Evolutionary conservation across 2,797 vertebrate genomes (phyloP).

Genomic region (Gobio occitaniae): DNA sequence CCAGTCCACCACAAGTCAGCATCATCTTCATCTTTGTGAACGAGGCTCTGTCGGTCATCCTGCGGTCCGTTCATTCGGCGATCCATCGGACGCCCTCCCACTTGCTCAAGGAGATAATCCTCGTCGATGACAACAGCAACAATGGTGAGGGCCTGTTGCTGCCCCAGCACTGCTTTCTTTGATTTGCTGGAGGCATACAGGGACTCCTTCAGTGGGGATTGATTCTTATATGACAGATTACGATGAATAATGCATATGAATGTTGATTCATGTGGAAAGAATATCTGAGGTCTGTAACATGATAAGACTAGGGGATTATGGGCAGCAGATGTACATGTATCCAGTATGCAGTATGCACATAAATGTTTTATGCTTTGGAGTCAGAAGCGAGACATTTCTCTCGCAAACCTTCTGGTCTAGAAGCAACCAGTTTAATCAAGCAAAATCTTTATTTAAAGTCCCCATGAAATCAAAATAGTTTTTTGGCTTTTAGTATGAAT

Average conservation of each 20-base stretch:
- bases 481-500: no score
- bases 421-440: not conserved
- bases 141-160: constrained; percentile 72
- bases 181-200: constrained; percentile 1
- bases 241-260: constrained; percentile 36
- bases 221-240: constrained; percentile 27
- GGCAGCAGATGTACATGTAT: constrained; percentile 13
- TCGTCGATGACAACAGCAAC: constrained; percentile 88
- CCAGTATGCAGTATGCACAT: not conserved
- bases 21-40: constrained; percentile 90
- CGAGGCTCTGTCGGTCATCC: constrained; percentile 86
- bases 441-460: not conserved
- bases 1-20: constrained; percentile 84
- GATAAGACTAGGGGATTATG: constrained; percentile 7
- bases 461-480: no score
- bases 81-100: constrained; percentile 82
- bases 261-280: constrained; percentile 27
- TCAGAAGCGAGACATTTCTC: not conserved
- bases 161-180: not conserved
- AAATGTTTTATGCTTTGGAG: constrained; percentile 2
- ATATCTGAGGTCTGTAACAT: not conserved
- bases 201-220: constrained; percentile 9
- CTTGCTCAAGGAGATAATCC: constrained; percentile 88
- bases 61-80: constrained; percentile 85
- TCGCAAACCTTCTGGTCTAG: not conserved